Percentiles rank a stretch among this genome's conserved stretches.
Evolutionary conservation across 2,888 invertebrate genomes (phyloP).

Genomic region (Digitonthophagus gazella): DNA sequence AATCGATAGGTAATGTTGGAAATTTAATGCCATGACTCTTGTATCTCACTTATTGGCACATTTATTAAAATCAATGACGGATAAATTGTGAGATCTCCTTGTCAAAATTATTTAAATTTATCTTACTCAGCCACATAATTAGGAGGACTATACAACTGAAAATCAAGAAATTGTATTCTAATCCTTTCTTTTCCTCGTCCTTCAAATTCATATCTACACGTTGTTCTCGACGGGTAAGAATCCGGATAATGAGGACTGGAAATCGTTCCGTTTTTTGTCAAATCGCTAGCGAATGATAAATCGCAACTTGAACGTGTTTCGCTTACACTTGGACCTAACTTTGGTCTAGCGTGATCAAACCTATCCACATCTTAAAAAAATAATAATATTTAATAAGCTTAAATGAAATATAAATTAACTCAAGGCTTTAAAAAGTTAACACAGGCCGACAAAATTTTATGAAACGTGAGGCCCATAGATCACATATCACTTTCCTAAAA

Average conservation of each 20-base stretch:
- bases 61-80: no score
- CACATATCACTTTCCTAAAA: no score
- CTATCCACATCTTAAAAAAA: slow-evolving; percentile 20
- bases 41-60: no score
- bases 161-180: slow-evolving; percentile 81
- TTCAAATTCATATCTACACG: slow-evolving; percentile 88
- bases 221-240: slow-evolving; percentile 74
- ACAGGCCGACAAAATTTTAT: no score
- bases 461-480: no score
- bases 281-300: slow-evolving; percentile 74
- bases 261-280: slow-evolving; percentile 77
- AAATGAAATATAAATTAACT: no score
- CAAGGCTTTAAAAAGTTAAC: no score
- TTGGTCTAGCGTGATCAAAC: slow-evolving; percentile 35
- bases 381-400: no score
- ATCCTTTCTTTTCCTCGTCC: slow-evolving; percentile 83
- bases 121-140: slow-evolving; percentile 59
- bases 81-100: no score
- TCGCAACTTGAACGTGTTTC: slow-evolving; percentile 77
- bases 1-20: no score
- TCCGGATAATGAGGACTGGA: slow-evolving; percentile 83
- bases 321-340: slow-evolving; percentile 71
- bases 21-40: no score
- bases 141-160: slow-evolving; percentile 62
- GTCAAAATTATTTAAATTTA: no score